Conservation (phyloP, 2,113 vertebrate species). For the Hydrolagus affinis region DNA sequence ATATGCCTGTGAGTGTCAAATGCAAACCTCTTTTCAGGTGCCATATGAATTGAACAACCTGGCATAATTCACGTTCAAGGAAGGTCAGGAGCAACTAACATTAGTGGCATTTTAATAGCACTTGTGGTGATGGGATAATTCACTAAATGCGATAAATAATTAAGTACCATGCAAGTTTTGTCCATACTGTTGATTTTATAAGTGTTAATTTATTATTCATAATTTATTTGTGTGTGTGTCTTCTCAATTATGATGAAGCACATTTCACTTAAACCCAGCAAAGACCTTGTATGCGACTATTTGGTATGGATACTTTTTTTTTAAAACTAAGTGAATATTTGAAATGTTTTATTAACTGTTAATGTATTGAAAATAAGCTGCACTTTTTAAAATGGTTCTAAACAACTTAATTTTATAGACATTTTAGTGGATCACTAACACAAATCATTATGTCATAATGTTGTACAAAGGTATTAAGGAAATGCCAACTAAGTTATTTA, state of each 20-base stretch:
- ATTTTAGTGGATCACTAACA: constrained; percentile 23
- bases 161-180: not conserved
- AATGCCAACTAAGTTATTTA: constrained; percentile 11
- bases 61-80: not conserved
- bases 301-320: constrained; percentile 21
- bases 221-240: constrained; percentile 12
- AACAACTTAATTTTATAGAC: constrained; percentile 23
- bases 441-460: constrained; percentile 20
- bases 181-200: not conserved
- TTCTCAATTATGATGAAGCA: constrained; percentile 24
- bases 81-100: not conserved
- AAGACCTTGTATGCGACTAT: constrained; percentile 31
- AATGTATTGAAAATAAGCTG: constrained; percentile 24
- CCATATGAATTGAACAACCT: not conserved
- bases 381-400: constrained; percentile 23
- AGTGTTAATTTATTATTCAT: constrained; percentile 12
- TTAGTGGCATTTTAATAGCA: not conserved
- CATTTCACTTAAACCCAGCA: constrained; percentile 33
- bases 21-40: constrained; percentile 5
- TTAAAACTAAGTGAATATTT: constrained; percentile 22
- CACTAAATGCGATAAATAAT: not conserved
- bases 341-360: constrained; percentile 30
- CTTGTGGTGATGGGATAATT: not conserved
- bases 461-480: constrained; percentile 10
- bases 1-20: not conserved